Evolutionary conservation across 2,797 vertebrate genomes (phyloP).

Genomic region (Anas georgica): DNA sequence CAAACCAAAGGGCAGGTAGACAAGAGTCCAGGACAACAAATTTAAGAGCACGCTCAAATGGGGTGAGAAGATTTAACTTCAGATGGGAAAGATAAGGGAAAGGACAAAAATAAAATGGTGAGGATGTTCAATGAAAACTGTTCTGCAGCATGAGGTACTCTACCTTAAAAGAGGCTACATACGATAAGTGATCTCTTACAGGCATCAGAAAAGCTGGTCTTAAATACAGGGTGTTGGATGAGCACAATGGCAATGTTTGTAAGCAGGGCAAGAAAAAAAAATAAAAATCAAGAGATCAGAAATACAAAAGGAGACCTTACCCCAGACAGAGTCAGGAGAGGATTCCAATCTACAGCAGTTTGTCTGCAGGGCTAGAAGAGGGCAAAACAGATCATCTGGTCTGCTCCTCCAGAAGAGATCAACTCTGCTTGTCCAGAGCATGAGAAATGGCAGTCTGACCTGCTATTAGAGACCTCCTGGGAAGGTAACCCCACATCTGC

Average conservation of each 20-base stretch:
- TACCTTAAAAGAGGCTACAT: neutral
- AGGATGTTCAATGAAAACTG: neutral
- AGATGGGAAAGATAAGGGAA: neutral
- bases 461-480: neutral
- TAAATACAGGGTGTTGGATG: neutral
- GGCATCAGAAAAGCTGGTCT: neutral
- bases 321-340: neutral
- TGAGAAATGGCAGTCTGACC: neutral
- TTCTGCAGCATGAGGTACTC: neutral
- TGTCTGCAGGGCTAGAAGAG: neutral
- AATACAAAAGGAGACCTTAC: neutral
- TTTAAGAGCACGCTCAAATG: neutral
- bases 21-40: neutral
- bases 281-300: neutral
- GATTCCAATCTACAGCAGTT: neutral
- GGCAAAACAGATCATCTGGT: neutral
- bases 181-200: neutral
- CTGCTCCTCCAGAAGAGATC: neutral
- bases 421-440: neutral
- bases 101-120: neutral
- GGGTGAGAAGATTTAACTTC: conserved; percentile 1
- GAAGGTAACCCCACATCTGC: neutral
- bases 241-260: neutral
- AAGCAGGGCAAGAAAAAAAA: neutral
- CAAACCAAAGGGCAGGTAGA: neutral